phyloP scores from a whole-genome alignment of 2,797 vertebrate genomes.

The Sebastes steindachneri region DNA sequence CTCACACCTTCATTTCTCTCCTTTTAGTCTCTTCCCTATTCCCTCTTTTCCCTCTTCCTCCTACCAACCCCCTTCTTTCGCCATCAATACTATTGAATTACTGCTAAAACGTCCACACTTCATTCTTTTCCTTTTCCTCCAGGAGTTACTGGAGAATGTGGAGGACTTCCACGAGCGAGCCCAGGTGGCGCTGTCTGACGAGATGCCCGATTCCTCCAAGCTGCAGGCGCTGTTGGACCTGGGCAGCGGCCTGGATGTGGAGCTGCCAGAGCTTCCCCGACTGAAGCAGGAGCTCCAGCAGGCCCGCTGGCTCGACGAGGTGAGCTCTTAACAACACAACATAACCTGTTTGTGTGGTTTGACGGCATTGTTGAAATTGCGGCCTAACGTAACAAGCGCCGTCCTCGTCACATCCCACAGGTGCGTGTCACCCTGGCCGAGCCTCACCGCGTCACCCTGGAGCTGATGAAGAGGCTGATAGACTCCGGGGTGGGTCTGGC shows the following conservation, averaged over 20 bases:
- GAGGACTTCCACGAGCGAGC: slow-evolving; percentile 97
- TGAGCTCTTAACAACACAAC: slow-evolving; percentile 1
- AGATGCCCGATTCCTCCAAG: slow-evolving; percentile 94
- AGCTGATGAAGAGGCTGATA: slow-evolving; percentile 97
- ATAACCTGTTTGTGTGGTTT: background rate
- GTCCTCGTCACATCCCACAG: slow-evolving; percentile 20
- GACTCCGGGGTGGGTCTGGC: slow-evolving; percentile 97
- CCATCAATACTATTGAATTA: background rate
- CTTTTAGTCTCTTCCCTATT: background rate
- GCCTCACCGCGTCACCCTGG: slow-evolving; percentile 93
- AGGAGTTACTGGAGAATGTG: slow-evolving; percentile 97
- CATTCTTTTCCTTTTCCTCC: background rate
- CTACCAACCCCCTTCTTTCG: background rate
- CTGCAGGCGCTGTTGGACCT: slow-evolving; percentile 93
- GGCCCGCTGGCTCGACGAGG: slow-evolving; percentile 97
- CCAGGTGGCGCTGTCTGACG: slow-evolving; percentile 92
- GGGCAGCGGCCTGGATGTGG: slow-evolving; percentile 94
- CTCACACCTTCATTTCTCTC: background rate
- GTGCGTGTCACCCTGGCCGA: slow-evolving; percentile 92
- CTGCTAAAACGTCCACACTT: background rate
- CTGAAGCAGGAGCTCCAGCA: slow-evolving; percentile 97
- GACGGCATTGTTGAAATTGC: background rate
- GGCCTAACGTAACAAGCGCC: background rate
- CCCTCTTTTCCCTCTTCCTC: background rate
- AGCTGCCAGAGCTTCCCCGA: slow-evolving; percentile 93